These are phyloP conservation scores for Aselliscus stoliczkanus DNA, from an alignment of 2,797 vertebrate genomes.

Conservation along the genomic window DNA sequence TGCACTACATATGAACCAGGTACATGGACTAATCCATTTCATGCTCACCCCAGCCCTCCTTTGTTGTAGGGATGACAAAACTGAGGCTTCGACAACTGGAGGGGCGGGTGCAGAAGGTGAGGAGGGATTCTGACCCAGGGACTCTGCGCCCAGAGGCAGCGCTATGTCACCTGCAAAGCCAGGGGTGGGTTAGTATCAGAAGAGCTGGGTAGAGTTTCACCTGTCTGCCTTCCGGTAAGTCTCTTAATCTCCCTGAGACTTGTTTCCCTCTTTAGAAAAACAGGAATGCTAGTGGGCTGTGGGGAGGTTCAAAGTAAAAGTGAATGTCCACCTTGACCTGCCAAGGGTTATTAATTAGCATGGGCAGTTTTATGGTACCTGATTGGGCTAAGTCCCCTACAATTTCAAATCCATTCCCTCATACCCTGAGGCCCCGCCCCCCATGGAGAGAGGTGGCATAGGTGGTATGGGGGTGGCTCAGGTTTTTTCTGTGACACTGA, in stretches of 20 bases:
- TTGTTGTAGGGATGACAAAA: not conserved
- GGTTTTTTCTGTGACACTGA: too few species aligned
- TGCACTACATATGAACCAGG: not conserved
- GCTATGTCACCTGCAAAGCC: not conserved
- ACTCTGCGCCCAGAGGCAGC: too few species aligned
- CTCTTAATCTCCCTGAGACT: not conserved
- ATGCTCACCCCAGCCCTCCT: rapidly evolving
- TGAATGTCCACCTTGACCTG: not conserved
- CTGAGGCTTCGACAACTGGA: not conserved
- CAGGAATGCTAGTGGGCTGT: not conserved
- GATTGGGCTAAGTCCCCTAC: not conserved
- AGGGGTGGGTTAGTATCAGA: not conserved
- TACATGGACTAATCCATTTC: not conserved
- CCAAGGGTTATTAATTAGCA: too few species aligned
- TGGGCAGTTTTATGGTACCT: not conserved
- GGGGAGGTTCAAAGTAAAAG: not conserved
- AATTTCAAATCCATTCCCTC: not conserved
- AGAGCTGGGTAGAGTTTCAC: too few species aligned
- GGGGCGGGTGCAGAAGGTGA: rapidly evolving
- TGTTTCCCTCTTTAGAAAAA: not conserved
- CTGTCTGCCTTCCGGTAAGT: not conserved
- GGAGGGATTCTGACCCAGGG: not conserved
- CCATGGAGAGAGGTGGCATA: too few species aligned
- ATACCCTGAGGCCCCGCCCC: rapidly evolving
- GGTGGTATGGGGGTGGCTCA: not conserved